Conservation (phyloP, 37 sponge, comb jelly and placozoan species). For the Diacarnus erythraeanus region DNA sequence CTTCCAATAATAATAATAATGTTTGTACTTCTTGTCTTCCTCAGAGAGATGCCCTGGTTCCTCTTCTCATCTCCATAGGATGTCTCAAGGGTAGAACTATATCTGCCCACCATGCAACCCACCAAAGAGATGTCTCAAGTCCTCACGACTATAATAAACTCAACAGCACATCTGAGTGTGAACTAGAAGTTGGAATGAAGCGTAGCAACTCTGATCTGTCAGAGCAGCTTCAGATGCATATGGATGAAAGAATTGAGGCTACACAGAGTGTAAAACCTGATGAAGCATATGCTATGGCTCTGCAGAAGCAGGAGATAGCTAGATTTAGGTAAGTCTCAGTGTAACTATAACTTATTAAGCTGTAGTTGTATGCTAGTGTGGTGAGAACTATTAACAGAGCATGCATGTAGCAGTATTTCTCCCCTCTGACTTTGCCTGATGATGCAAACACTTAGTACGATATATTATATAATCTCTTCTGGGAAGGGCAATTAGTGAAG, state of each 20-base stretch:
- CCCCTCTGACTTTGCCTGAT: too few relatives aligned
- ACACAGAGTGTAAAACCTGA: neutral
- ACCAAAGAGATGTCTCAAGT: neutral
- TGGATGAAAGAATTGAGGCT: constrained; percentile 14
- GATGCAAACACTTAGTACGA: too few relatives aligned
- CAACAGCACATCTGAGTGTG: neutral
- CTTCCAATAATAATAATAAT: too few relatives aligned
- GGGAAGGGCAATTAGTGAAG: neutral
- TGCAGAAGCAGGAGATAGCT: constrained; percentile 35
- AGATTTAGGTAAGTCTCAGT: constrained; percentile 1
- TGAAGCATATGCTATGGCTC: constrained; percentile 25
- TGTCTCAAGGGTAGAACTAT: neutral
- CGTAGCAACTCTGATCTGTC: neutral
- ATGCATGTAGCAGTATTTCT: too few relatives aligned
- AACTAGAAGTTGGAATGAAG: neutral
- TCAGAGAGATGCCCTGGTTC: constrained; percentile 24
- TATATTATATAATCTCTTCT: neutral
- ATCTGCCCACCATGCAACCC: neutral
- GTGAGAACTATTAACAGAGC: too few relatives aligned
- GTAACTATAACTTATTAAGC: neutral
- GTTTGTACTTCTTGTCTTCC: neutral
- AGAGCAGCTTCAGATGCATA: constrained; percentile 25
- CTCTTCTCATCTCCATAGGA: constrained; percentile 26
- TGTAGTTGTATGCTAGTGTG: too few relatives aligned
- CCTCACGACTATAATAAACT: neutral